These are phyloP conservation scores for Barnardius zonarius DNA, from an alignment of 2,113 vertebrate species.

Conservation along the genomic window DNA sequence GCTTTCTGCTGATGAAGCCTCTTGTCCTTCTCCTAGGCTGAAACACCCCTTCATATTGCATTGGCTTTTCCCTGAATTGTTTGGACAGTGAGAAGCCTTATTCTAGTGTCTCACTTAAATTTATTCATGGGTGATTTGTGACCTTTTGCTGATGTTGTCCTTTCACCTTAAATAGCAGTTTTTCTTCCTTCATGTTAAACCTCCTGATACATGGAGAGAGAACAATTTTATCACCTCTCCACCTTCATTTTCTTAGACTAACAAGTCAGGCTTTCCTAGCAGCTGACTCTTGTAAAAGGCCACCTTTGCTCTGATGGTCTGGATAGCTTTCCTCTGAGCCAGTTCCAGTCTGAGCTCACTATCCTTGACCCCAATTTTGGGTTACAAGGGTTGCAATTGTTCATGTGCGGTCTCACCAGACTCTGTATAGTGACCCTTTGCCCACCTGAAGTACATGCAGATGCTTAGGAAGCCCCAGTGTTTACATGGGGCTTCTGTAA, in stretches of 20 bases:
- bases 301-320: background rate
- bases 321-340: background rate
- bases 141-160: conserved; percentile 38
- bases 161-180: conserved; percentile 14
- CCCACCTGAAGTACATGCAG: background rate
- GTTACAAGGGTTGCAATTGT: background rate
- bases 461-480: background rate
- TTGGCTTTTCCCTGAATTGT: background rate
- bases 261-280: background rate
- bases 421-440: background rate
- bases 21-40: background rate
- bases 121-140: conserved; percentile 7
- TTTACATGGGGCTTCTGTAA: background rate
- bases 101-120: background rate
- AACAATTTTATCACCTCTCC: conserved; percentile 11
- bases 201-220: background rate
- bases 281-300: background rate
- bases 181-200: conserved; percentile 15
- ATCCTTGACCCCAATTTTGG: background rate
- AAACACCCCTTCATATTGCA: background rate
- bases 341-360: background rate
- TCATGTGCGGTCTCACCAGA: accelerated
- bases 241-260: conserved; percentile 16
- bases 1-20: background rate
- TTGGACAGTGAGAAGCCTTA: background rate